phyloP scores from a whole-genome alignment of 2,113 vertebrate species.

The Corythornis cristatus region DNA sequence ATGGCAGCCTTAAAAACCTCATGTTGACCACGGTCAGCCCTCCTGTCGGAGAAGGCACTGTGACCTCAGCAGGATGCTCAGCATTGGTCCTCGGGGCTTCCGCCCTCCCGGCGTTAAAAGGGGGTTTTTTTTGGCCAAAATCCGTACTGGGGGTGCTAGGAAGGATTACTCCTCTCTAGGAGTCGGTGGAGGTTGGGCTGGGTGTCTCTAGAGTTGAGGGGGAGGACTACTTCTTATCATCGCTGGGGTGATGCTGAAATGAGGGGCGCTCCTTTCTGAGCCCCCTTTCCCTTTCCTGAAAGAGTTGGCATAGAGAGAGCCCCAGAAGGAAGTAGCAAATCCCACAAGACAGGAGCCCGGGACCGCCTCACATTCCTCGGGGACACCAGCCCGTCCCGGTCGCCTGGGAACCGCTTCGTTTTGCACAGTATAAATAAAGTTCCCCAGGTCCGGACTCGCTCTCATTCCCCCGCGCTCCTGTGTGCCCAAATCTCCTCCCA shows the following conservation, averaged over 20 bases:
- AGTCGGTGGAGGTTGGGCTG: not conserved
- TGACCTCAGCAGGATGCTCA: not conserved
- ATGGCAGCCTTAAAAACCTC: not conserved
- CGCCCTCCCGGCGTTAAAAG: not conserved
- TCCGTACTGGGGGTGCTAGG: not conserved
- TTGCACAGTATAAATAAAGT: not conserved
- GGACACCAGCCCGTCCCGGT: not conserved
- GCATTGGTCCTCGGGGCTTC: not conserved
- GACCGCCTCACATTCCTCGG: not conserved
- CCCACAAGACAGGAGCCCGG: too few relatives aligned
- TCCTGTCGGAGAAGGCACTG: not conserved
- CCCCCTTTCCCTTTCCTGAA: not conserved
- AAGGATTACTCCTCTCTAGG: not conserved
- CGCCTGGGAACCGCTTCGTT: not conserved
- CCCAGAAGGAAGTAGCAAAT: not conserved
- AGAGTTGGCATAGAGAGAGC: not conserved
- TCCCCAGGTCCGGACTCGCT: not conserved
- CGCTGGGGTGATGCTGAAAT: fast-evolving
- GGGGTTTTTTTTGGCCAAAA: not conserved
- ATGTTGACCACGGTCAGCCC: not conserved
- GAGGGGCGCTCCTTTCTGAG: fast-evolving
- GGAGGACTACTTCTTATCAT: fast-evolving
- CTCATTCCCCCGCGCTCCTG: not conserved
- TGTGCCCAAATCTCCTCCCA: not conserved
- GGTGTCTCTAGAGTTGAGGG: not conserved